A percentile compares a stretch with the other conserved stretches of the same genome.
These are phyloP conservation scores for Psophia crepitans DNA, from an alignment of 2,113 vertebrate species.

Conservation along the genomic window DNA sequence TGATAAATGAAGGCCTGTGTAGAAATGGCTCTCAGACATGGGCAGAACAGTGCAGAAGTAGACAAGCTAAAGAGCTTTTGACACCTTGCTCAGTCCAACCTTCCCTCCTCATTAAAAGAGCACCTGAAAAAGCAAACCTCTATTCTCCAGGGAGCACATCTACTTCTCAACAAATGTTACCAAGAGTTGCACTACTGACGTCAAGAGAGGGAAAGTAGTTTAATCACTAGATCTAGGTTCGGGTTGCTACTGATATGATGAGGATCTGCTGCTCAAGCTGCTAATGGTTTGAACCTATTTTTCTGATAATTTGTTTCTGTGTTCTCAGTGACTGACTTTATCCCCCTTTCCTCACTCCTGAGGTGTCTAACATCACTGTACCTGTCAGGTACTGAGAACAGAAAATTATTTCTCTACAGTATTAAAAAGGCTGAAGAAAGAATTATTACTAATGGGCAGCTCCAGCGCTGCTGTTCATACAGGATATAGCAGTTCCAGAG, in stretches of 20 bases:
- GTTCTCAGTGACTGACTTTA: background rate
- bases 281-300: background rate
- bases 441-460: background rate
- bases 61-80: background rate
- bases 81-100: background rate
- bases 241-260: background rate
- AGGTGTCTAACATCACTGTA: background rate
- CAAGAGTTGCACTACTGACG: accelerated
- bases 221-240: background rate
- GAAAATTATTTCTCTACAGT: background rate
- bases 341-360: background rate
- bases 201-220: background rate
- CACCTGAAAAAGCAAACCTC: background rate
- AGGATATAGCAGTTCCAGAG: background rate
- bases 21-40: background rate
- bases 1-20: background rate
- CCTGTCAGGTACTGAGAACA: background rate
- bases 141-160: background rate
- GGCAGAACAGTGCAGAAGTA: background rate
- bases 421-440: background rate
- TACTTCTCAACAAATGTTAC: background rate
- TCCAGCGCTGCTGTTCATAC: accelerated
- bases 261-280: background rate
- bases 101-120: background rate
- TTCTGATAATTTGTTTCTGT: background rate